phyloP scores from a whole-genome alignment of 2,888 invertebrate genomes.

The Calephelis perditalis region DNA sequence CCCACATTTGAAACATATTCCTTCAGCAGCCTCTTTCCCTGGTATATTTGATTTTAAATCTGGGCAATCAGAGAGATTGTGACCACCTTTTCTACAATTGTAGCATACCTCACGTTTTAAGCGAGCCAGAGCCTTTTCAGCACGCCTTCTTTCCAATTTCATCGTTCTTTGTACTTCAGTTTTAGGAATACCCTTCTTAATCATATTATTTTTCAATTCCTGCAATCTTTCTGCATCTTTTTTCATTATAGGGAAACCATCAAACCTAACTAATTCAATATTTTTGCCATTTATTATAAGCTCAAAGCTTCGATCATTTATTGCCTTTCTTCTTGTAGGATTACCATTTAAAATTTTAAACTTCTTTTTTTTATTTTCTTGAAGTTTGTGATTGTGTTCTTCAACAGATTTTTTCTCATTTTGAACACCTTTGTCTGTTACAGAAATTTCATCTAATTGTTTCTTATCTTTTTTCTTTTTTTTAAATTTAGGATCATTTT shows the following conservation, averaged over 20 bases:
- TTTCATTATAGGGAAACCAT: constrained; percentile 85
- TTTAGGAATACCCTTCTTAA: constrained; percentile 82
- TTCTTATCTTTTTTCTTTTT: constrained; percentile 32
- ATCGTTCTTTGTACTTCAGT: constrained; percentile 82
- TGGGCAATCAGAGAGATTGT: constrained; percentile 89
- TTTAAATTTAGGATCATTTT: constrained; percentile 32
- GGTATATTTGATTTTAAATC: constrained; percentile 77
- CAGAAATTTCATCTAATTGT: constrained; percentile 16
- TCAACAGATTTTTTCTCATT: not conserved
- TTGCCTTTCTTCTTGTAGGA: constrained; percentile 63
- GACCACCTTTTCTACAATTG: constrained; percentile 87
- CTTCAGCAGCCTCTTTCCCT: constrained; percentile 71
- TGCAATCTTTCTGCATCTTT: constrained; percentile 82
- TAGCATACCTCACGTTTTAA: constrained; percentile 86
- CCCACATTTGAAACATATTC: constrained; percentile 93
- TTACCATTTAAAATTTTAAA: constrained; percentile 39
- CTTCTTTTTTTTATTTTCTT: constrained; percentile 22
- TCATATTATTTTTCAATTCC: constrained; percentile 80
- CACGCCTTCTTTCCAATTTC: constrained; percentile 83
- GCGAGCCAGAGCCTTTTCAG: constrained; percentile 84
- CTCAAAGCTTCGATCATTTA: constrained; percentile 63
- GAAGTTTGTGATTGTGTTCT: not conserved
- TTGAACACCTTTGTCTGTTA: not conserved
- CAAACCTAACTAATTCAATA: constrained; percentile 79
- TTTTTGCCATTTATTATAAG: constrained; percentile 81